Evolutionary conservation across 2,888 invertebrate genomes (phyloP), one percentile per base, ranked within the genome.

Genomic region (Diogma glabrata): DNA sequence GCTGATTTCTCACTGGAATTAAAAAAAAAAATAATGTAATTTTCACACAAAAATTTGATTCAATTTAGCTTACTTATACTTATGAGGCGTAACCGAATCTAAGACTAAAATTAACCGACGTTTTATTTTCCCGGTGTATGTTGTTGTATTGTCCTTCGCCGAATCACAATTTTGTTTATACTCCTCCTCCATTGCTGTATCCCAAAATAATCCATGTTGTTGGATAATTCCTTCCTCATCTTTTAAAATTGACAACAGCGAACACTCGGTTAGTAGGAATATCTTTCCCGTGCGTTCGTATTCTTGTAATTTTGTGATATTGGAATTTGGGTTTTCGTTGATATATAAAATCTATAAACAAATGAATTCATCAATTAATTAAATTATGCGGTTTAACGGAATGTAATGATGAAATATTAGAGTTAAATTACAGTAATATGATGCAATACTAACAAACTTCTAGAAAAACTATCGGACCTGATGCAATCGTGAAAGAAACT

Each of bases 251-350:
- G 82, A 82, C 30, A 87, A 67, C 9, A 87, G 66, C 6, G 84
- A 82, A 66, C 82, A 84, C 63, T 87, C 87, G 0, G 84, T 85
- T 60, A 86, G 84, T 14, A 87, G 64, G 20, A 87, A 64, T 81
- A 85, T 84, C 69, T 85, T 86, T 3, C 86, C 87, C 66, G 86
- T 85, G 36, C 75, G 72, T 58, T 86, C 84, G 67, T 86, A 85
- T 59, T 83, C 82, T 0, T 78, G n/a, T 24, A 12, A 17, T 26
- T 33, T 46, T 8, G 10, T 28, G 19, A 28, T 47, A 43, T 43
- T 43, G 5, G 43, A 10, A 4, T n/a, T 14, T 43, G 20, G 43
- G 23, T 43, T 43, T n/a, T 43, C 43, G 14, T 43, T 43, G n/a
- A 43, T 43, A 23, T 43, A 43, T 7, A 43, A 23, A 16, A 43